Percentiles rank a stretch among this genome's conserved stretches.
phyloP scores from a whole-genome alignment of 2,113 vertebrate genomes.

The Hypocryptadius cinnamomeus region DNA sequence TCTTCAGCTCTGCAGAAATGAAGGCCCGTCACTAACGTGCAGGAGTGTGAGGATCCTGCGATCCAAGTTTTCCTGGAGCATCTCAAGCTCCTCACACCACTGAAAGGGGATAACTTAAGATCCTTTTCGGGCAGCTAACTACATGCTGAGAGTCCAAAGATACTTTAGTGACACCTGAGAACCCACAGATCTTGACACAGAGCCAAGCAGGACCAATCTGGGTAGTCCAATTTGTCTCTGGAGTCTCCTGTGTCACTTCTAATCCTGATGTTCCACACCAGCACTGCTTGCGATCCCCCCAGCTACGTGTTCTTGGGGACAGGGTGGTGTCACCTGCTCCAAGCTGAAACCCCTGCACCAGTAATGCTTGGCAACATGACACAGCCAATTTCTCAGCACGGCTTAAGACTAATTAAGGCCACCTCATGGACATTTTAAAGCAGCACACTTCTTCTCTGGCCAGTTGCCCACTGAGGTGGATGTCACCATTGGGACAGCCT shows the following conservation, averaged over 20 bases:
- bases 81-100: not conserved
- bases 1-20: not conserved
- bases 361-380: not conserved
- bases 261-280: not conserved
- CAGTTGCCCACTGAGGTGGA: not conserved
- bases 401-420: not conserved
- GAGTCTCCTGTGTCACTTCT: not conserved
- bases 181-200: not conserved
- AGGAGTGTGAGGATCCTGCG: fast-evolving
- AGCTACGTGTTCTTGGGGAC: not conserved
- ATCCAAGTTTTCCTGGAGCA: not conserved
- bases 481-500: not conserved
- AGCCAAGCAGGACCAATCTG: not conserved
- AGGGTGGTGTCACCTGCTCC: not conserved
- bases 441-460: not conserved
- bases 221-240: not conserved
- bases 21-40: not conserved
- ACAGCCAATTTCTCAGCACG: not conserved
- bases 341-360: not conserved
- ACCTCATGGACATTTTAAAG: not conserved
- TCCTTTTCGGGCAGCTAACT: not conserved
- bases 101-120: not conserved
- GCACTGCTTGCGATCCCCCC: no score
- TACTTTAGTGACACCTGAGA: not conserved
- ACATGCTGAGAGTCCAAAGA: not conserved